Evolutionary conservation across 2,113 vertebrate genomes (phyloP).

Genomic region (Planiliza haematocheilus): DNA sequence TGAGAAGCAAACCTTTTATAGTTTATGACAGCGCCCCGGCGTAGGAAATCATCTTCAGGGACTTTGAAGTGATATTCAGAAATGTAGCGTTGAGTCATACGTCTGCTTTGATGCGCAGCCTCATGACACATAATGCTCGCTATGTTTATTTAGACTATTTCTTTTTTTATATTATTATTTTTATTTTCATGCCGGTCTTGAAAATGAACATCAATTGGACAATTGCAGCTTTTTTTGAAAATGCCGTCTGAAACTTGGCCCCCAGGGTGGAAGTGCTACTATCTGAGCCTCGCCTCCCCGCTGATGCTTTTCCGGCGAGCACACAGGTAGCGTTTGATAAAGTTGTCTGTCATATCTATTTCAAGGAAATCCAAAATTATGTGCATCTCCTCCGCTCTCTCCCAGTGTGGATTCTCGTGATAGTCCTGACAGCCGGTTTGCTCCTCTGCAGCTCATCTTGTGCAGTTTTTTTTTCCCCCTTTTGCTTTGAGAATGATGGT

Average conservation of each 20-base stretch:
- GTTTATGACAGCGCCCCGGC: constrained; percentile 18
- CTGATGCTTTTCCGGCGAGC: constrained; percentile 35
- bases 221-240: constrained; percentile 53
- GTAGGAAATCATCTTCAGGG: constrained; percentile 29
- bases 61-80: constrained; percentile 40
- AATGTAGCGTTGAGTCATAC: constrained; percentile 20
- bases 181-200: constrained; percentile 33
- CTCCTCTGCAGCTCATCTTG: too few species aligned
- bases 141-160: constrained; percentile 39
- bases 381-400: not conserved
- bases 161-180: too few species aligned
- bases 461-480: too few species aligned
- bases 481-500: too few species aligned
- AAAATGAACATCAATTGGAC: constrained; percentile 65
- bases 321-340: constrained; percentile 43
- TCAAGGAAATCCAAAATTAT: constrained; percentile 53
- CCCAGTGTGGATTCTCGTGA: constrained; percentile 12
- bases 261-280: constrained; percentile 25
- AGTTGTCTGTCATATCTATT: constrained; percentile 59
- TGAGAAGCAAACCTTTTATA: constrained; percentile 23
- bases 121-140: constrained; percentile 18
- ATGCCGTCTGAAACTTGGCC: constrained; percentile 48
- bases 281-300: constrained; percentile 16
- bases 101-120: constrained; percentile 35
- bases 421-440: constrained; percentile 38